A percentile compares a stretch with the other conserved stretches of the same genome.
Conservation (phyloP, 2,797 vertebrate genomes). For the Argya squamiceps region DNA sequence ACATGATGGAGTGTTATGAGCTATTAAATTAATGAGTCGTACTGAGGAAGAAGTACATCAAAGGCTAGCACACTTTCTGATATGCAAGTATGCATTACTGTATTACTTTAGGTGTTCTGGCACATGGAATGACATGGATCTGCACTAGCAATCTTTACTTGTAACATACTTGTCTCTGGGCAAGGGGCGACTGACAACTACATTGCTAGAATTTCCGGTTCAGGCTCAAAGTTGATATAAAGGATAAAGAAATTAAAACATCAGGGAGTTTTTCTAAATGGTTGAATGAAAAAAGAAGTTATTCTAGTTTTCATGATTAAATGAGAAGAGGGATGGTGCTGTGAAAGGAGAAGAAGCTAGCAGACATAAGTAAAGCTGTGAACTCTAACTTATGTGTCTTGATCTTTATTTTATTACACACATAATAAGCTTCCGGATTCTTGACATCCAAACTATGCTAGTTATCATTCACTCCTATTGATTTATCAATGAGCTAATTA, state of each 20-base stretch:
- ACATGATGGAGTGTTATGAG: conserved; percentile 54
- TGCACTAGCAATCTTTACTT: not conserved
- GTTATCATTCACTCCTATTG: not conserved
- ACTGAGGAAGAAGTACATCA: conserved; percentile 53
- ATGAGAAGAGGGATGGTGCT: not conserved
- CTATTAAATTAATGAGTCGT: conserved; percentile 69
- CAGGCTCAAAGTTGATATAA: not conserved
- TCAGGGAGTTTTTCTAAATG: not conserved
- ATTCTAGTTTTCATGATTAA: not conserved
- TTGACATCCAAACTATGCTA: not conserved
- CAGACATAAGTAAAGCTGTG: not conserved
- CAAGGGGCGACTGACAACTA: not conserved
- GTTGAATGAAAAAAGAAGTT: not conserved
- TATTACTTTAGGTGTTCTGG: not conserved
- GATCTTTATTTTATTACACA: not conserved
- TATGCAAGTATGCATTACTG: not conserved
- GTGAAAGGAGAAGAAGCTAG: not conserved
- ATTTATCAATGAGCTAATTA: not conserved
- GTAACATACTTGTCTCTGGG: not conserved
- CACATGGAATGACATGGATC: conserved; percentile 16
- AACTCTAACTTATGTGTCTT: not conserved
- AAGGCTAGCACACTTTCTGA: conserved; percentile 27
- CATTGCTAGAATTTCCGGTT: not conserved
- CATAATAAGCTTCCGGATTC: not conserved
- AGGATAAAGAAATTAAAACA: not conserved